These are phyloP conservation scores for Drosophila chauvacae DNA, from an alignment of 1,140 invertebrate species.

Conservation along the genomic window DNA sequence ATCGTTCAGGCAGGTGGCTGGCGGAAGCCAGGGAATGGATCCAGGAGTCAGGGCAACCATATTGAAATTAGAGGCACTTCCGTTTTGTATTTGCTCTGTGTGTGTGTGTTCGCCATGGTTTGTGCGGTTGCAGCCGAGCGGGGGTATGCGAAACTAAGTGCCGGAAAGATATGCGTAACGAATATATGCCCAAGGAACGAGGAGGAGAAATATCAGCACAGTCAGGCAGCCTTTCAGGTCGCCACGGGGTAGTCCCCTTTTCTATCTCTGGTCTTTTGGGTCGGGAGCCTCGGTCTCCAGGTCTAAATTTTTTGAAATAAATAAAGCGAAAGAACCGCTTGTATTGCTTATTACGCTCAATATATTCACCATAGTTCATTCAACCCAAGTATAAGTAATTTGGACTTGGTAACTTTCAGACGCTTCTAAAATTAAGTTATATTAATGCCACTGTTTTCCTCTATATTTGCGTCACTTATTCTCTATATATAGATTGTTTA, in stretches of 20 bases:
- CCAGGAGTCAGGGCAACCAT: slow-evolving; percentile 54
- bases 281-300: neutral
- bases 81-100: slow-evolving; percentile 56
- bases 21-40: slow-evolving; percentile 6
- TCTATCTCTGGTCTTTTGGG: slow-evolving; percentile 16
- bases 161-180: slow-evolving; percentile 77
- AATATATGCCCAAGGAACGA: slow-evolving; percentile 27
- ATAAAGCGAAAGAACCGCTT: neutral
- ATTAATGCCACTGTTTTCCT: neutral
- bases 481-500: slow-evolving; percentile 7
- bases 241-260: slow-evolving; percentile 6
- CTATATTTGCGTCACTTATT: neutral
- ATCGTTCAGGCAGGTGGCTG: slow-evolving; percentile 9
- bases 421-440: neutral
- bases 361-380: neutral
- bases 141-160: slow-evolving; percentile 66
- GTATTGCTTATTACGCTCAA: neutral
- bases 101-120: slow-evolving; percentile 13
- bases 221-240: slow-evolving; percentile 3
- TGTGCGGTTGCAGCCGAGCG: slow-evolving; percentile 30
- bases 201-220: neutral
- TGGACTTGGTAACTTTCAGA: neutral
- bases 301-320: slow-evolving; percentile 9
- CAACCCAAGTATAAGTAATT: neutral
- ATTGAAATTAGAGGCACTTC: slow-evolving; percentile 81